Evolutionary conservation across 2,113 vertebrate species (phyloP).

Genomic region (Brachypteracias leptosomus): DNA sequence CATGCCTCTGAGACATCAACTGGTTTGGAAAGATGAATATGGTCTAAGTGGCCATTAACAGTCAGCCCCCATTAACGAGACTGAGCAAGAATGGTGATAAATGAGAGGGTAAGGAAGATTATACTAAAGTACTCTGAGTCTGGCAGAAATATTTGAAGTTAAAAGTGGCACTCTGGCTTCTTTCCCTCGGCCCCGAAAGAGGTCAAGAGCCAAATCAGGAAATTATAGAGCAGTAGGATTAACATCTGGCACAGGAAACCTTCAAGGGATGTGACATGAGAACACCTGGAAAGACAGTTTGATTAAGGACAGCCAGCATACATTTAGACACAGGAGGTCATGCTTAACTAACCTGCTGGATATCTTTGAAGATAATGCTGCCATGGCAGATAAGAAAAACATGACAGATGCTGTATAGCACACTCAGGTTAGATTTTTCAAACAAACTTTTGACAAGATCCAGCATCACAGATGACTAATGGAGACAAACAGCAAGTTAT

Average conservation of each 20-base stretch:
- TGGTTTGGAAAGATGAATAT: not conserved
- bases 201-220: not conserved
- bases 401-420: constrained; percentile 22
- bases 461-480: not conserved
- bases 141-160: not conserved
- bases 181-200: not conserved
- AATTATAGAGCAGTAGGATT: constrained; percentile 38
- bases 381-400: constrained; percentile 21
- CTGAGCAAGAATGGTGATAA: not conserved
- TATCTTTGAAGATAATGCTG: constrained; percentile 59
- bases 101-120: not conserved
- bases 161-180: not conserved
- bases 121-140: not conserved
- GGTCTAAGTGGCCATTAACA: not conserved
- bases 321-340: constrained; percentile 55
- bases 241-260: constrained; percentile 43
- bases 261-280: constrained; percentile 22
- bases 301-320: constrained; percentile 38
- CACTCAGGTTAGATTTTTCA: constrained; percentile 17
- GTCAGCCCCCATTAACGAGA: not conserved
- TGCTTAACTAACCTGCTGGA: constrained; percentile 52
- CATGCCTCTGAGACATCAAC: not conserved
- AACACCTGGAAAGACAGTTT: constrained; percentile 56
- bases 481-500: constrained; percentile 20
- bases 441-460: constrained; percentile 36